A percentile compares a stretch with the other conserved stretches of the same genome.
Evolutionary conservation across 1,140 invertebrate species (phyloP).

Genomic region (Drosophila ohnishii): DNA sequence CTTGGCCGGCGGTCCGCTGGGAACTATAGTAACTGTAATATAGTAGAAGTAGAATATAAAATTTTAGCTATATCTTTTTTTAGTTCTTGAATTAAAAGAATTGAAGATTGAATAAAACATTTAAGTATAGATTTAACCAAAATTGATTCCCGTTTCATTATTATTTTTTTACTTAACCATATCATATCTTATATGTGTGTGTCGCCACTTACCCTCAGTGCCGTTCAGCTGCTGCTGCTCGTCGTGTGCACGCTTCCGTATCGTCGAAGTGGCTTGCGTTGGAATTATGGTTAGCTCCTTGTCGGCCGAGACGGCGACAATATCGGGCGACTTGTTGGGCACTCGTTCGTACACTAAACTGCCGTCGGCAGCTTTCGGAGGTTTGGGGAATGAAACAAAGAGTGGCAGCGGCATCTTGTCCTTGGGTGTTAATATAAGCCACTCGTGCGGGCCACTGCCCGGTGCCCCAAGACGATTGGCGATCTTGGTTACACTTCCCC

Average conservation of each 20-base stretch:
- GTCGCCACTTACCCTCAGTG: slow-evolving; percentile 82
- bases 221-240: slow-evolving; percentile 89
- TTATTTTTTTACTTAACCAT: neutral
- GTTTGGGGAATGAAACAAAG: slow-evolving; percentile 92
- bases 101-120: neutral
- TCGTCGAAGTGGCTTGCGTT: slow-evolving; percentile 83
- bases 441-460: slow-evolving; percentile 88
- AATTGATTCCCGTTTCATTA: neutral
- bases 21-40: slow-evolving; percentile 82
- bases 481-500: slow-evolving; percentile 90
- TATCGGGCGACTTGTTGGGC: slow-evolving; percentile 89
- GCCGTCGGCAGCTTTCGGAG: slow-evolving; percentile 93
- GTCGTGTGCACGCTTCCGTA: slow-evolving; percentile 90
- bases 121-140: neutral
- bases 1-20: slow-evolving; percentile 86
- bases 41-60: neutral
- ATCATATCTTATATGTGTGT: neutral
- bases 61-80: neutral
- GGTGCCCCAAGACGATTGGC: slow-evolving; percentile 90
- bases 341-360: slow-evolving; percentile 93
- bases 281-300: slow-evolving; percentile 83
- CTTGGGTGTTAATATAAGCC: slow-evolving; percentile 91
- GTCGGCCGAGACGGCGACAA: slow-evolving; percentile 81
- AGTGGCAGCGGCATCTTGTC: slow-evolving; percentile 91
- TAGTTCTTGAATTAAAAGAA: neutral